phyloP scores from a whole-genome alignment of 2,888 invertebrate species.

The Pomacea canaliculata region DNA sequence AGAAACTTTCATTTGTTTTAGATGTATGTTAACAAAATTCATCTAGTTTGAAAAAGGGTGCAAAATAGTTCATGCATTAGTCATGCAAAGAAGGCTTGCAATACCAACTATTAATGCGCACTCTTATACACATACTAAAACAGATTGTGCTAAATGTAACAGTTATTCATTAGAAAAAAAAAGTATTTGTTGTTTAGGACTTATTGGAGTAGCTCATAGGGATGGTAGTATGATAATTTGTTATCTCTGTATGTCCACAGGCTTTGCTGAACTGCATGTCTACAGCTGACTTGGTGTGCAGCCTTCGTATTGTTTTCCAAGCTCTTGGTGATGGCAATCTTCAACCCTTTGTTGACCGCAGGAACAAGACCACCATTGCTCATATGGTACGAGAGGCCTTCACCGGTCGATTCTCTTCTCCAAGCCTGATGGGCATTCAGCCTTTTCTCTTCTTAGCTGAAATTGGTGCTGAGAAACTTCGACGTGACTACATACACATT shows the following conservation, averaged over 20 bases:
- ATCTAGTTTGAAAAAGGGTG: no score
- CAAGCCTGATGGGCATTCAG: conserved; percentile 45
- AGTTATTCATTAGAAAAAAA: no score
- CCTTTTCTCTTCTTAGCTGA: conserved; percentile 58
- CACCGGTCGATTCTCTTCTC: conserved; percentile 47
- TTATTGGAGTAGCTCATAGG: no score
- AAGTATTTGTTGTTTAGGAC: no score
- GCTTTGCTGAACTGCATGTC: conserved; percentile 48
- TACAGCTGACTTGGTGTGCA: conserved; percentile 46
- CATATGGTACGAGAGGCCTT: conserved; percentile 58
- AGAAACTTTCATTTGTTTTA: no score
- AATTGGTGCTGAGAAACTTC: conserved; percentile 60
- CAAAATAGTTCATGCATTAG: no score
- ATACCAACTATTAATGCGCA: no score
- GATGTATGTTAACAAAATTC: no score
- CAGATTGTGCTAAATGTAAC: no score
- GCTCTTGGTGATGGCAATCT: conserved; percentile 51
- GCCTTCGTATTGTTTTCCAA: conserved; percentile 45
- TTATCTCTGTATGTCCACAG: conserved; percentile 6
- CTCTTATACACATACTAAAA: no score
- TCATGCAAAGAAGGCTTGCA: no score
- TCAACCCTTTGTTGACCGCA: conserved; percentile 54
- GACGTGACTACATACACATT: conserved; percentile 51
- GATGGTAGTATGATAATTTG: no score
- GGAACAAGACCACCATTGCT: conserved; percentile 58